phyloP scores from a whole-genome alignment of 2,888 invertebrate genomes.

The Agapetus fuscipes region DNA sequence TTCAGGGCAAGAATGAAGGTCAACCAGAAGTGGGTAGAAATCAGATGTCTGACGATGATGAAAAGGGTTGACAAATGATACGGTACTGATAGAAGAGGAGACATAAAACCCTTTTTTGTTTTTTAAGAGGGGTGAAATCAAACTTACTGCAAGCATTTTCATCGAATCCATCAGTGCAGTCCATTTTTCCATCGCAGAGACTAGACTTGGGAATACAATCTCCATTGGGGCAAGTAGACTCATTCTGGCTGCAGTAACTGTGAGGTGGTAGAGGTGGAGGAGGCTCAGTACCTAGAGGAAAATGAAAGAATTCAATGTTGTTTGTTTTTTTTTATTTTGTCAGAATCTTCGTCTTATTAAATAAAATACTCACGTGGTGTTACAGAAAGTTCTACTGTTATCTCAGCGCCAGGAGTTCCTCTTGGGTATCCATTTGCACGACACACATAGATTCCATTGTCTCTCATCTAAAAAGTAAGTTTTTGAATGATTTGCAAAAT shows the following conservation, averaged over 20 bases:
- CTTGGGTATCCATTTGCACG: slow-evolving; percentile 60
- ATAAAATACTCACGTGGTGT: slow-evolving; percentile 57
- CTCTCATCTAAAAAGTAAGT: slow-evolving; percentile 43
- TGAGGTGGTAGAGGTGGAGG: slow-evolving; percentile 40
- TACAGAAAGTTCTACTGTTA: slow-evolving; percentile 62
- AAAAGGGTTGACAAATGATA: no score
- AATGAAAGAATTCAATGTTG: neutral
- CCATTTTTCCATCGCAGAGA: slow-evolving; percentile 67
- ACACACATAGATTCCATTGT: slow-evolving; percentile 77
- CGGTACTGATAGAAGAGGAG: no score
- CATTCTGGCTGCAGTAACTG: slow-evolving; percentile 50
- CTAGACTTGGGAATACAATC: slow-evolving; percentile 76
- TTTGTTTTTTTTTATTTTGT: neutral
- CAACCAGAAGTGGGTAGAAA: no score
- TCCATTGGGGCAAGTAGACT: slow-evolving; percentile 85
- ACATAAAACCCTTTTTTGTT: no score
- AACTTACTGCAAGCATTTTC: slow-evolving; percentile 79
- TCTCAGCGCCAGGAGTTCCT: slow-evolving; percentile 53
- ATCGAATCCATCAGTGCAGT: slow-evolving; percentile 82
- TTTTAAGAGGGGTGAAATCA: neutral
- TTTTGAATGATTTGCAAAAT: no score
- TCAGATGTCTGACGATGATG: no score
- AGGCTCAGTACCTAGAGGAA: neutral
- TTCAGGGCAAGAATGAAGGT: no score
- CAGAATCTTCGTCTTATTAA: neutral